Conservation (phyloP, 2,888 invertebrate species). For the Cremastinae sp. region DNA sequence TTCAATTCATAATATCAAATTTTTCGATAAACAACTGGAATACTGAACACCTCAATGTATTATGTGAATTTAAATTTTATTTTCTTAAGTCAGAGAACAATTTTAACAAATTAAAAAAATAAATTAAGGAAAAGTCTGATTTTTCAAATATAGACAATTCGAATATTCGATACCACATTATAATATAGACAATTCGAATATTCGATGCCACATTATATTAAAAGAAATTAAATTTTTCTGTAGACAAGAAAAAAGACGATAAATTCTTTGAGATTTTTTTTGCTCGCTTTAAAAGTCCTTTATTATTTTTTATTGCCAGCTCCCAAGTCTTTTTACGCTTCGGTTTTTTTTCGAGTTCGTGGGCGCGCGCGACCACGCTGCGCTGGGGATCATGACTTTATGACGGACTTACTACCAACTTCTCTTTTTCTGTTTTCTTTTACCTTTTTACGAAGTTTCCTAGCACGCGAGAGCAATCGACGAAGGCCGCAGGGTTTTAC, state of each 20-base stretch:
- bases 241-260: neutral
- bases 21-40: too few species aligned
- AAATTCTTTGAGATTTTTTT: neutral
- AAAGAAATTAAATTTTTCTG: neutral
- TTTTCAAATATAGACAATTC: too few species aligned
- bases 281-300: slow-evolving; percentile 15
- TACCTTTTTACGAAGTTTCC: slow-evolving; percentile 13
- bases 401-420: slow-evolving; percentile 27
- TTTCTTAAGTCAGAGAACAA: neutral
- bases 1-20: too few species aligned
- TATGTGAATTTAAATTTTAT: too few species aligned
- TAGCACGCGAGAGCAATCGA: slow-evolving; percentile 46
- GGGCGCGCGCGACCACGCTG: slow-evolving; percentile 19
- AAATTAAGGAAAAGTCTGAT: too few species aligned
- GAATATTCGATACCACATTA: too few species aligned
- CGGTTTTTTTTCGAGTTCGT: slow-evolving; percentile 10
- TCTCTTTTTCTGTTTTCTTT: slow-evolving; percentile 20
- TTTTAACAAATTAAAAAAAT: neutral
- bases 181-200: too few species aligned
- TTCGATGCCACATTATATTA: too few species aligned
- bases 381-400: slow-evolving; percentile 51
- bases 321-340: slow-evolving; percentile 32
- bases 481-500: slow-evolving; percentile 54
- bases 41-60: too few species aligned
- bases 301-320: slow-evolving; percentile 36